Conservation (phyloP, 2,888 invertebrate species). For the Nomada fabriciana region DNA sequence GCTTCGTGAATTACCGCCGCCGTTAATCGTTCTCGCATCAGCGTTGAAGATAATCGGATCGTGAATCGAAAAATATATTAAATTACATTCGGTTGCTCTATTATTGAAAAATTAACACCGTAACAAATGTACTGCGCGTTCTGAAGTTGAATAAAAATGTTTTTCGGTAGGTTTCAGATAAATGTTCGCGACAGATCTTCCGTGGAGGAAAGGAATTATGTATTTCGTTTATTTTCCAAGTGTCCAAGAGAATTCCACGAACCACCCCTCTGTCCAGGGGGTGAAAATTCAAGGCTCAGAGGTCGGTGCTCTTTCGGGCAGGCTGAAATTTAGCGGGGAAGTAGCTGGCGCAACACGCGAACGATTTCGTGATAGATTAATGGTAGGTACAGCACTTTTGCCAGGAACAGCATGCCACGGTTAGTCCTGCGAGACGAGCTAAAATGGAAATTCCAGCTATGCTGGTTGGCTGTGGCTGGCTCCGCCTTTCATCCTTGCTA, state of each 20-base stretch:
- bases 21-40: background rate
- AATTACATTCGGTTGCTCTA: too few relatives aligned
- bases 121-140: too few relatives aligned
- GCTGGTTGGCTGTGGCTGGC: slow-evolving; percentile 80
- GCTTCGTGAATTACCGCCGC: too few relatives aligned
- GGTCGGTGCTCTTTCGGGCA: background rate
- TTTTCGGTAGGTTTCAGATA: too few relatives aligned
- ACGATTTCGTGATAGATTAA: slow-evolving; percentile 63
- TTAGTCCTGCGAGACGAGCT: slow-evolving; percentile 66
- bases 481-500: slow-evolving; percentile 77
- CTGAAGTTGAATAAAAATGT: too few relatives aligned
- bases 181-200: too few relatives aligned
- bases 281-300: background rate
- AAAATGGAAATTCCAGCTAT: slow-evolving; percentile 72
- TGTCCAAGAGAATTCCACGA: too few relatives aligned
- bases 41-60: slow-evolving; percentile 6
- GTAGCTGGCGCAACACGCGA: slow-evolving; percentile 55
- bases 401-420: slow-evolving; percentile 44
- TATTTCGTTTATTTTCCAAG: too few relatives aligned
- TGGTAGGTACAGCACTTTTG: slow-evolving; percentile 67
- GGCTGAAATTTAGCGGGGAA: slow-evolving; percentile 13
- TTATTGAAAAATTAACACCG: too few relatives aligned
- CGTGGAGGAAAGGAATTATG: too few relatives aligned
- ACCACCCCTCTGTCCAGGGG: too few relatives aligned
- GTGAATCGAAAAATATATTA: too few relatives aligned